Base-by-base conservation (phyloP, 2,888 invertebrate species). In the Tipula lateralis region DNA sequence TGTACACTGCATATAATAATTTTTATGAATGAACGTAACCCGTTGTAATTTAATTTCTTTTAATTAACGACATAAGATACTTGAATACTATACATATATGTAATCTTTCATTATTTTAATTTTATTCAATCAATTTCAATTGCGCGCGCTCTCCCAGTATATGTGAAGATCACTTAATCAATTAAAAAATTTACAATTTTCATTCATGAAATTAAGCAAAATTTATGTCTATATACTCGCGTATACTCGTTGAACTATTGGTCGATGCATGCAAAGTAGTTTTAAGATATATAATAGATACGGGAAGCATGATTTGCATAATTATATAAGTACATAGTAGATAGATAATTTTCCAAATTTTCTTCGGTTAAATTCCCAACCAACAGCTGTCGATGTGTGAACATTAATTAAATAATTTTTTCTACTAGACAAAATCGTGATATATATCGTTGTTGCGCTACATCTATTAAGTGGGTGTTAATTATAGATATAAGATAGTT, bases 71-170 rank as follows among this genome's bases (percentile, higher is more conserved):
- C 66, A 66, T 66, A 66, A 66, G 66, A 66, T 66, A 66, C 9
- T 24, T 16, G 16, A 16, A 44, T 44, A 44, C 3, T 44, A 16
- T 36, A 12, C 3, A 9, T 36, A 12, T 36, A 39, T 66, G 66
- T 66, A 66, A 66, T 66, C 66, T 66, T 66, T 50, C 4, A 16
- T 50, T 16, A 16, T 50, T 50, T 50, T 66, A 66, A 66, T 66
- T 66, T 66, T 24, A 66, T 66, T 66, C 66, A 66, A 66, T 66
- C 66, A 66, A 66, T 66, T 66, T 66, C 66, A 66, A 66, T 66
- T 66, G 66, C 66, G 24, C 24, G 66, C 66, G 66, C 66, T 66
- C 66, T 66, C 66, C 66, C 66, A 66, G 66, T 66, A 24, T 24
- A n/a, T 24, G 66, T 66, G 24, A 9, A 24, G 66, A 66, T 66